A percentile compares a stretch with the other conserved stretches of the same genome.
Evolutionary conservation across 2,113 vertebrate genomes (phyloP).

Genomic region (Anhinga anhinga): DNA sequence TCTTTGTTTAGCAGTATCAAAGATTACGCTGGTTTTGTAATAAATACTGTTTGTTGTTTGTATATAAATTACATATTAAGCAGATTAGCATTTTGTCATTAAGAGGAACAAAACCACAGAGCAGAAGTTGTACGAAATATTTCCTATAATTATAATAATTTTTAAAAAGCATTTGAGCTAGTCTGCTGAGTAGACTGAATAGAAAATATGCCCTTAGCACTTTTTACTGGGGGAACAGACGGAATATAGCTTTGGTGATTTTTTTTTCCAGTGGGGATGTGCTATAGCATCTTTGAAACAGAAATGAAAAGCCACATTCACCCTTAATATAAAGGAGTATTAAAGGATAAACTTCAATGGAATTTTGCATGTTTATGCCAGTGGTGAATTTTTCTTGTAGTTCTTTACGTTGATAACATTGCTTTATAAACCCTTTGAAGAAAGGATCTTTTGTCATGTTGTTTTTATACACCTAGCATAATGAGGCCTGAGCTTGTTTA

Average conservation of each 20-base stretch:
- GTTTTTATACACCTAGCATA: background rate
- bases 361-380: constrained; percentile 31
- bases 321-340: constrained; percentile 1
- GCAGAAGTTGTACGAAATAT: background rate
- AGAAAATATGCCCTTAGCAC: background rate
- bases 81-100: constrained; percentile 25
- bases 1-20: constrained; percentile 20
- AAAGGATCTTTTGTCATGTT: constrained; percentile 4
- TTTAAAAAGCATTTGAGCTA: background rate
- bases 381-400: constrained; percentile 27
- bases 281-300: constrained; percentile 3
- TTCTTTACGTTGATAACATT: background rate
- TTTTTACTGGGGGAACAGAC: constrained; percentile 27
- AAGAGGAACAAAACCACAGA: constrained; percentile 19
- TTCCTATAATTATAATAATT: constrained; percentile 14
- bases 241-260: background rate
- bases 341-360: constrained; percentile 26
- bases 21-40: constrained; percentile 38
- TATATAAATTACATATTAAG: constrained; percentile 36
- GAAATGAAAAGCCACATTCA: constrained; percentile 24
- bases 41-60: constrained; percentile 6
- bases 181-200: constrained; percentile 25
- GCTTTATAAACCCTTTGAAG: constrained; percentile 32
- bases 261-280: background rate
- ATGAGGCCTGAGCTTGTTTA: background rate